Evolutionary conservation across 2,113 vertebrate genomes (phyloP), one percentile per base, ranked within the genome.

Genomic region (Scortum barcoo): DNA sequence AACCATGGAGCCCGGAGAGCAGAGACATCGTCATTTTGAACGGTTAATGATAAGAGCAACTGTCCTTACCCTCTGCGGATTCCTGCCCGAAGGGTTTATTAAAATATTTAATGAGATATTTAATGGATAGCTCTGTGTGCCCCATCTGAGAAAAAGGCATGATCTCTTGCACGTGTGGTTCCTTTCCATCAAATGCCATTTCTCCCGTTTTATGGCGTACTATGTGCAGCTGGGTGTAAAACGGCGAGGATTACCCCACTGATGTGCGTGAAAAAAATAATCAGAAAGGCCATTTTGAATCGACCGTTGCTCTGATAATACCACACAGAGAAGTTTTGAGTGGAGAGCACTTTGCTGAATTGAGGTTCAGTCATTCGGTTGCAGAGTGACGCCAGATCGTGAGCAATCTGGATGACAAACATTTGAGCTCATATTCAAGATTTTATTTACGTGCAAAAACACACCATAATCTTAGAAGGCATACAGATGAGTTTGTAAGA

Each of bases 41-140:
- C 40, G 62, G 42, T 56, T 90, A 83, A 91, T 89, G 78, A 86
- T 44, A 33, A 61, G 60, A 76, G 28, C 46, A 76, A 89, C 87
- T 80, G 78, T 60, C 58, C 62, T 38, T 44, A 80, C 78, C 74
- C 71, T 86, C 38, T 51, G 22, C 46, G 71, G 72, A 67, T 69
- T 46, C 72, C 51, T 76, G 51, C 62, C 75, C 68, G n/a, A 11
- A 53, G n/a, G 53, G 51, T 61, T 54, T 70, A 75, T 63, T 77
- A 50, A 83, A 78, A 60, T 44, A 84, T 78, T 81, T 91, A 88
- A 91, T 87, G 76, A 86, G 81, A 77, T 70, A 60, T 58, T 84
- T 75, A 78, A 89, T 72, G 71, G 44, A 72, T 76, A 46, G 58
- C 48, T 67, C 73, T 81, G 51, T 28, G 58, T 22, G 51, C 26